These are phyloP conservation scores for Addax nasomaculatus DNA, from an alignment of 2,113 vertebrate species.

Conservation along the genomic window DNA sequence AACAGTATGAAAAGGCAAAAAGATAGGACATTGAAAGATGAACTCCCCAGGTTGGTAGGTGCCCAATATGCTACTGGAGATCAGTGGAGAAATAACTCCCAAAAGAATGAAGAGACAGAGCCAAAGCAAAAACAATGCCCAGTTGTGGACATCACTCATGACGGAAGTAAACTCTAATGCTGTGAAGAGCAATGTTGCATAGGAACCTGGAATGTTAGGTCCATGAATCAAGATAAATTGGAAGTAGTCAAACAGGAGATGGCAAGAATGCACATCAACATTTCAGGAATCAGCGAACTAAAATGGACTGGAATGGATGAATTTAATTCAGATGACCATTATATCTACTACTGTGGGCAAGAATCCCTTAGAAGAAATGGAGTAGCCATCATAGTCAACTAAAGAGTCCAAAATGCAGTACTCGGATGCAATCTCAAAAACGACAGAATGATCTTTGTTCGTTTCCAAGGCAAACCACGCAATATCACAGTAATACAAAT, in stretches of 20 bases:
- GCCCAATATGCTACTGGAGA: not conserved
- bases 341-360: not conserved
- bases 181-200: not conserved
- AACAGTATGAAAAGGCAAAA: not conserved
- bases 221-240: not conserved
- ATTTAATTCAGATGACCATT: not conserved
- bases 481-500: not conserved
- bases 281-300: not conserved
- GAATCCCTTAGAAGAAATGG: not conserved
- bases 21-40: not conserved
- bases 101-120: not conserved
- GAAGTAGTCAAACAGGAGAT: not conserved
- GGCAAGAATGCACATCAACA: not conserved
- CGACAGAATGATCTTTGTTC: not conserved
- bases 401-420: not conserved
- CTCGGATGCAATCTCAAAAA: not conserved
- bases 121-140: not conserved
- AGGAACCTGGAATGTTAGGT: not conserved
- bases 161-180: not conserved
- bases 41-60: not conserved
- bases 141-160: not conserved
- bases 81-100: not conserved
- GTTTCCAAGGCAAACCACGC: not conserved
- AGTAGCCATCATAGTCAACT: not conserved
- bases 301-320: not conserved